These are phyloP conservation scores for Rafetus swinhoei DNA, from an alignment of 2,113 vertebrate species.

Conservation along the genomic window DNA sequence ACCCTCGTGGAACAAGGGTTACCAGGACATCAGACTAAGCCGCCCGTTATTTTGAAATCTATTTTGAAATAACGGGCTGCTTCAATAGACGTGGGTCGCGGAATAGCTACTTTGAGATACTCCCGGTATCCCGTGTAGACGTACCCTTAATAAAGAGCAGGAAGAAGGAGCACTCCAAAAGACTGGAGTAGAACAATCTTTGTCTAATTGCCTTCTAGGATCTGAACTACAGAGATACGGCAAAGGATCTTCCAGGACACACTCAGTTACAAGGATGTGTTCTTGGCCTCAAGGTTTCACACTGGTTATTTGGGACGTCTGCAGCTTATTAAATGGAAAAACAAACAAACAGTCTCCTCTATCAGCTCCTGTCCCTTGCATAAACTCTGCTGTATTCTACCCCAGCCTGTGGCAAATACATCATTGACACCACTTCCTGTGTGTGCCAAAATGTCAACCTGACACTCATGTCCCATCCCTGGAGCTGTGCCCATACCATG, in stretches of 20 bases:
- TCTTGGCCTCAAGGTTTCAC: slow-evolving; percentile 57
- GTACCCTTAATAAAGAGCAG: slow-evolving; percentile 53
- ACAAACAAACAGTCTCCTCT: background rate
- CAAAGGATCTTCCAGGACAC: slow-evolving; percentile 36
- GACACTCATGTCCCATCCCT: slow-evolving; percentile 23
- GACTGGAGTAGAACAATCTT: slow-evolving; percentile 35
- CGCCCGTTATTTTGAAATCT: too few species aligned
- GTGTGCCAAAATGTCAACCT: background rate
- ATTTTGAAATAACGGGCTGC: too few species aligned
- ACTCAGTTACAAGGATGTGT: slow-evolving; percentile 53
- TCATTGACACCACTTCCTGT: background rate
- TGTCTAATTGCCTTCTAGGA: slow-evolving; percentile 60
- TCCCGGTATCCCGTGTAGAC: too few species aligned
- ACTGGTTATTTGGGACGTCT: slow-evolving; percentile 33
- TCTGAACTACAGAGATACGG: slow-evolving; percentile 31
- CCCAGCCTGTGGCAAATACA: background rate
- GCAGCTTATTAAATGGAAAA: slow-evolving; percentile 42
- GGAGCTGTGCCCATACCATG: slow-evolving; percentile 47
- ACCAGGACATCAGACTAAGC: too few species aligned
- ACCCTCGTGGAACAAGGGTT: too few species aligned
- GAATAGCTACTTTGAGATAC: too few species aligned
- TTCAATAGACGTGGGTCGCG: too few species aligned
- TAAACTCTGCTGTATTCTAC: background rate
- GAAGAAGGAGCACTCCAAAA: background rate
- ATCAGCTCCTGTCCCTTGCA: background rate